A percentile compares a stretch with the other conserved stretches of the same genome.
phyloP scores from a whole-genome alignment of 2,797 vertebrate species.

The Synanceia verrucosa region DNA sequence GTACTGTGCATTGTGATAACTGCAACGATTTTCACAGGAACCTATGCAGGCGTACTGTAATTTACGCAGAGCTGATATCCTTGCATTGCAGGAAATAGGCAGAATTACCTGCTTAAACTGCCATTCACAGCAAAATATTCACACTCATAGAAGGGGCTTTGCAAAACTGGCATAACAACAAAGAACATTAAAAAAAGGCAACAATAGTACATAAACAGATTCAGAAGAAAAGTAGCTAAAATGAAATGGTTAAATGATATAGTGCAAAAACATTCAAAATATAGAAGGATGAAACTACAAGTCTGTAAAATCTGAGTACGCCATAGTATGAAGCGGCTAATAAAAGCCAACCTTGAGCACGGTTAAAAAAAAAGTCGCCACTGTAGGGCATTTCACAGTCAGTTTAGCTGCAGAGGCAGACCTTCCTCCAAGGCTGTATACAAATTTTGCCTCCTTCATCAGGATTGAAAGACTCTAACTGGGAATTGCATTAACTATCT shows the following conservation, averaged over 20 bases:
- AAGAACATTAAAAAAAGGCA: conserved; percentile 38
- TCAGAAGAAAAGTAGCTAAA: conserved; percentile 30
- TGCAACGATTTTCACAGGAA: neutral
- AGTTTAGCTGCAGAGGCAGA: conserved; percentile 30
- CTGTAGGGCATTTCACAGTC: conserved; percentile 1
- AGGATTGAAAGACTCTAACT: conserved; percentile 25
- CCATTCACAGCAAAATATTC: conserved; percentile 25
- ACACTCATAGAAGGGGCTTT: conserved; percentile 14
- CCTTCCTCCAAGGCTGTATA: conserved; percentile 30
- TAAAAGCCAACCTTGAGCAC: conserved; percentile 29
- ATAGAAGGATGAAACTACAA: conserved; percentile 1
- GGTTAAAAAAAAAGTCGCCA: neutral
- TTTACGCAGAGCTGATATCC: conserved; percentile 35
- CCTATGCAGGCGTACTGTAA: conserved; percentile 11
- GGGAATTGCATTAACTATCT: conserved; percentile 31
- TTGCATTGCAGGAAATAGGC: conserved; percentile 14
- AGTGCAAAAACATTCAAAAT: conserved; percentile 24
- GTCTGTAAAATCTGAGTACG: neutral
- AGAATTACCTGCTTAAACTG: conserved; percentile 44
- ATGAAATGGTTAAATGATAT: conserved; percentile 28
- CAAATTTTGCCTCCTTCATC: conserved; percentile 24
- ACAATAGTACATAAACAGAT: conserved; percentile 28
- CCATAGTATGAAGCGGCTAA: conserved; percentile 9
- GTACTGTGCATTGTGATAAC: neutral
- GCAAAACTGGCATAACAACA: conserved; percentile 27